Base-by-base conservation (phyloP, 2,797 vertebrate species). In the Arnoldichthys spilopterus region DNA sequence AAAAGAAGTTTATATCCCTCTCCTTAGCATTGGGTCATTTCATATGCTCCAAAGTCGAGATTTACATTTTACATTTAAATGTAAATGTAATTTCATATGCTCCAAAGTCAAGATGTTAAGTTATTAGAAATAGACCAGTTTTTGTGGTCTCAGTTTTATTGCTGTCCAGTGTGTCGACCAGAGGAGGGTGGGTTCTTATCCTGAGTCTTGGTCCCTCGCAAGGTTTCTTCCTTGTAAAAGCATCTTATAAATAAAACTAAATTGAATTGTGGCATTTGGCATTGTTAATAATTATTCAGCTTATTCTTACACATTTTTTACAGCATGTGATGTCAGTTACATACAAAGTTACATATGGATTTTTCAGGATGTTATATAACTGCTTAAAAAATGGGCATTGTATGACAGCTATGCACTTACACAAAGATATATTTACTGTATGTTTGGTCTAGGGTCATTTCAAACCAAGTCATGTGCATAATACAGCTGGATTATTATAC, bases 381-480 rank as follows among this genome's bases (percentile, higher is more conserved):
- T 51, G 26, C 45, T 49, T 28, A 69, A 32, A 26, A 53, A n/a
- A 28, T 28, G 22, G 13, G 28, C 64, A 45, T 49, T 15, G 51
- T 30, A 51, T 45, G 13, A 54, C 30, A 51, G 5, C 68, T 54
- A 34, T 2, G 9, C 47, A 51, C 2, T 20, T 69, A 28, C 16
- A 7, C 11, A 24, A 68, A 47, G 22, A 26, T 45, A 49, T 51
- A 32, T 24, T 69, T 51, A 32, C 45, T 51, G 67, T 32, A 49
- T 24, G 8, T 18, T 16, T 32, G n/a, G n/a, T n/a, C n/a, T n/a
- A n/a, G 56, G 5, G 51, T 9, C 74, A 76, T 49, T 72, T n/a
- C 54, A 61, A 70, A 74, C 47, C 11, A 28, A 56, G 9, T 13
- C n/a, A 62, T 72, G 43, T 73, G 26, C 26, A 22, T 28, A n/a